Conservation (phyloP, 2,797 vertebrate species). For the Monodelphis domestica region DNA sequence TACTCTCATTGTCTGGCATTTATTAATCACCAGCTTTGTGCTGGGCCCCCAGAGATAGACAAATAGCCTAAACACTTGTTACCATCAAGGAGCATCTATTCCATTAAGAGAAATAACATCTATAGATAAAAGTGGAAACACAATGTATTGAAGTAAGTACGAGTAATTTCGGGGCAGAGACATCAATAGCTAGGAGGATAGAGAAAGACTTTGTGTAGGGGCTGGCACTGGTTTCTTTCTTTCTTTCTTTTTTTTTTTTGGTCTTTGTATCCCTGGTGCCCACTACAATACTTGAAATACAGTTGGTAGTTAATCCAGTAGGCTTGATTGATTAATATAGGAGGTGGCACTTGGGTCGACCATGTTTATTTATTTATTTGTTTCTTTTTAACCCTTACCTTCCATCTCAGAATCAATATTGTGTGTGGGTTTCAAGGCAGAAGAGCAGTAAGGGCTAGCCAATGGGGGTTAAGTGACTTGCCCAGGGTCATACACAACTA, state of each 20-base stretch:
- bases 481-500: too few relatives aligned
- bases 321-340: background rate
- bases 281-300: background rate
- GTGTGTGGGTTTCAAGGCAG: too few relatives aligned
- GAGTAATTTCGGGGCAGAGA: background rate
- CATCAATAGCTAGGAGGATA: background rate
- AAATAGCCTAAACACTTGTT: background rate
- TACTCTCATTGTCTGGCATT: background rate
- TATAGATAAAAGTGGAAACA: background rate
- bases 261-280: background rate
- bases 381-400: too few relatives aligned
- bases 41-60: background rate
- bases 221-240: background rate
- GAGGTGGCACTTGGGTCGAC: background rate
- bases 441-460: too few relatives aligned
- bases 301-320: background rate
- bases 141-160: background rate
- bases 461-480: too few relatives aligned
- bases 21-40: background rate
- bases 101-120: background rate
- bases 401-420: too few relatives aligned
- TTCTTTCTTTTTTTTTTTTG: too few relatives aligned
- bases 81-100: background rate
- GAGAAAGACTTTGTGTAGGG: background rate
- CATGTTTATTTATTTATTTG: too few relatives aligned